phyloP scores from a whole-genome alignment of 2,797 vertebrate genomes.

The Microcaecilia unicolor region DNA sequence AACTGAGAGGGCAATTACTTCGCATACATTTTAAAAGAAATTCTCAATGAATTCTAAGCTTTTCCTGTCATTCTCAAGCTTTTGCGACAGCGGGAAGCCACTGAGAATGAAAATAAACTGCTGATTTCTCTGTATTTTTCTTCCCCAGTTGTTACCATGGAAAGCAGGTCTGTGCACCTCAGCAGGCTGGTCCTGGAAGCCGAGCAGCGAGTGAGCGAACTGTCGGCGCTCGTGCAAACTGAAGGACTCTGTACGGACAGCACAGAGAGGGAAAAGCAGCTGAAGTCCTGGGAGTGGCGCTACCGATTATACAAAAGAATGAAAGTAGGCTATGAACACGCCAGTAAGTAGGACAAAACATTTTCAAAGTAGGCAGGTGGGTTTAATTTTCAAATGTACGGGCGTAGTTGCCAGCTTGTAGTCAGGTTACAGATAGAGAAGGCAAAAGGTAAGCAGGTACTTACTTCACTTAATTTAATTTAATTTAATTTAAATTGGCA shows the following conservation, averaged over 20 bases:
- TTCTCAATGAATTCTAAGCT: too few species aligned
- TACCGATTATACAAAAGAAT: slow-evolving; percentile 83
- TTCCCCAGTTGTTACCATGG: slow-evolving; percentile 67
- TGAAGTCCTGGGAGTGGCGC: slow-evolving; percentile 85
- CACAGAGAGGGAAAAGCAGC: slow-evolving; percentile 77
- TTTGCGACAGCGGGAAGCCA: too few species aligned
- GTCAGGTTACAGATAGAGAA: too few species aligned
- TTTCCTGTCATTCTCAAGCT: too few species aligned
- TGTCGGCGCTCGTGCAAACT: slow-evolving; percentile 64
- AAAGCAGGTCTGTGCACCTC: slow-evolving; percentile 72
- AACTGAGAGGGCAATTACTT: too few species aligned
- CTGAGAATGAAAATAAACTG: too few species aligned
- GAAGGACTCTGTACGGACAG: slow-evolving; percentile 68
- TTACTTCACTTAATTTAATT: too few species aligned
- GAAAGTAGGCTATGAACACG: slow-evolving; percentile 78
- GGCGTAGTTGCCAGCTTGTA: too few species aligned
- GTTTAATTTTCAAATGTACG: too few species aligned
- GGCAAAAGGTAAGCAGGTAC: too few species aligned
- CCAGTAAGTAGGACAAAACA: slow-evolving; percentile 64
- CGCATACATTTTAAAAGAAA: too few species aligned
- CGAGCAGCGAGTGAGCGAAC: slow-evolving; percentile 66
- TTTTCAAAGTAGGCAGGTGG: not conserved
- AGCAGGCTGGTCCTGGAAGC: slow-evolving; percentile 73
- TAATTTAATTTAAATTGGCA: too few species aligned
- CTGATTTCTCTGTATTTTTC: slow-evolving; percentile 11